phyloP scores from a whole-genome alignment of 2,113 vertebrate genomes.

The Dinomys branickii region DNA sequence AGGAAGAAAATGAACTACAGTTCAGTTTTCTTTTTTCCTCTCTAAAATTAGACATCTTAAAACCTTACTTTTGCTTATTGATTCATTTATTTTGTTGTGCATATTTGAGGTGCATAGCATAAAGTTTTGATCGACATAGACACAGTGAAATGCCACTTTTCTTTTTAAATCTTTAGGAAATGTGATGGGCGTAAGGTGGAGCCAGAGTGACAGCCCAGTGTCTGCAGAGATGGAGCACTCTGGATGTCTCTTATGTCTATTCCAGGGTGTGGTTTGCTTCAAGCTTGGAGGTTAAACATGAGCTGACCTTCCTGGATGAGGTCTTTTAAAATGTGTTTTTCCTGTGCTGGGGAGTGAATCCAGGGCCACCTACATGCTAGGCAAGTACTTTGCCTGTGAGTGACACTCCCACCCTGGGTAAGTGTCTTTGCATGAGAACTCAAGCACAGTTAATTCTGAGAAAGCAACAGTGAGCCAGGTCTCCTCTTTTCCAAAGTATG shows the following conservation, averaged over 20 bases:
- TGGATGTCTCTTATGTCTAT: rapidly evolving
- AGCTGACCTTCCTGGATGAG: rapidly evolving
- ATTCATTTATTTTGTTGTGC: background rate
- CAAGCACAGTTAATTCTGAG: too few relatives aligned
- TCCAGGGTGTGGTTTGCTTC: rapidly evolving
- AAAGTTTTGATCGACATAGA: background rate
- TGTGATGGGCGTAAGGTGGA: rapidly evolving
- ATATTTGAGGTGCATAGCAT: background rate
- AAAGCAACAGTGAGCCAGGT: background rate
- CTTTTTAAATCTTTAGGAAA: background rate
- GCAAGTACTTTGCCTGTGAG: background rate
- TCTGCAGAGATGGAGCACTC: rapidly evolving
- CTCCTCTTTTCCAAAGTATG: background rate
- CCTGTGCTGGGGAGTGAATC: background rate
- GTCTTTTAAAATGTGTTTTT: background rate
- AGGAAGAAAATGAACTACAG: conserved; percentile 34
- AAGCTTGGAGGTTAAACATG: rapidly evolving
- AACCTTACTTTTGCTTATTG: background rate
- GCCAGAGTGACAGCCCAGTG: rapidly evolving
- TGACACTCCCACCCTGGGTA: background rate
- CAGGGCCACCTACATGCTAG: background rate
- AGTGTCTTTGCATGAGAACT: background rate
- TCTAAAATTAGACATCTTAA: background rate
- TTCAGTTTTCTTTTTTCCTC: background rate
- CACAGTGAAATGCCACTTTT: background rate